Evolutionary conservation across 2,888 invertebrate species (phyloP).

Genomic region (Zaprionus obscuricornis): DNA sequence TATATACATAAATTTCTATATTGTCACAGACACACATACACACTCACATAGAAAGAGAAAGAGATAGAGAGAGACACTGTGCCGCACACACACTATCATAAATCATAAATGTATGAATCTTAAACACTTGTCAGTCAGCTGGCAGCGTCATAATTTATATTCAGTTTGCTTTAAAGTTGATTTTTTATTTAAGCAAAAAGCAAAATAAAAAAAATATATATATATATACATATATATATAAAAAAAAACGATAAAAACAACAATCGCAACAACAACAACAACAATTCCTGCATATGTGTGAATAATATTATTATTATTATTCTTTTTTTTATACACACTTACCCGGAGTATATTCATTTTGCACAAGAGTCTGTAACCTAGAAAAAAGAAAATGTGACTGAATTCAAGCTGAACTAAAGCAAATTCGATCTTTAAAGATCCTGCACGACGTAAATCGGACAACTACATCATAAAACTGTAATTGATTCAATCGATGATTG

Average conservation of each 20-base stretch:
- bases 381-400: too few relatives aligned
- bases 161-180: conserved; percentile 67
- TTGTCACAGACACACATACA: conserved; percentile 21
- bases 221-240: too few relatives aligned
- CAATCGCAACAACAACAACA: conserved; percentile 34
- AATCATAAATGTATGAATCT: conserved; percentile 71
- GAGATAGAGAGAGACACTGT: conserved; percentile 29
- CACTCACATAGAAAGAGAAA: conserved; percentile 33
- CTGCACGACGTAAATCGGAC: too few relatives aligned
- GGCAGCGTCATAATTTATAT: conserved; percentile 75
- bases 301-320: conserved; percentile 36
- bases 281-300: conserved; percentile 57
- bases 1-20: conserved; percentile 13
- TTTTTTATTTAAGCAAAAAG: conserved; percentile 36
- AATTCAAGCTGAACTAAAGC: too few relatives aligned
- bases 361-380: too few relatives aligned
- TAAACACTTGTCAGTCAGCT: conserved; percentile 69
- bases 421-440: too few relatives aligned
- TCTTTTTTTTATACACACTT: conserved; percentile 24
- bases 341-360: not conserved
- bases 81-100: conserved; percentile 42
- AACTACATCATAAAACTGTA: too few relatives aligned
- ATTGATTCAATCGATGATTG: too few relatives aligned
- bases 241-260: conserved; percentile 12
- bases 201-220: not conserved